Percentiles rank a stretch among this genome's conserved stretches.
These are phyloP conservation scores for Chelon labrosus DNA, from an alignment of 2,797 vertebrate genomes.

Conservation along the genomic window DNA sequence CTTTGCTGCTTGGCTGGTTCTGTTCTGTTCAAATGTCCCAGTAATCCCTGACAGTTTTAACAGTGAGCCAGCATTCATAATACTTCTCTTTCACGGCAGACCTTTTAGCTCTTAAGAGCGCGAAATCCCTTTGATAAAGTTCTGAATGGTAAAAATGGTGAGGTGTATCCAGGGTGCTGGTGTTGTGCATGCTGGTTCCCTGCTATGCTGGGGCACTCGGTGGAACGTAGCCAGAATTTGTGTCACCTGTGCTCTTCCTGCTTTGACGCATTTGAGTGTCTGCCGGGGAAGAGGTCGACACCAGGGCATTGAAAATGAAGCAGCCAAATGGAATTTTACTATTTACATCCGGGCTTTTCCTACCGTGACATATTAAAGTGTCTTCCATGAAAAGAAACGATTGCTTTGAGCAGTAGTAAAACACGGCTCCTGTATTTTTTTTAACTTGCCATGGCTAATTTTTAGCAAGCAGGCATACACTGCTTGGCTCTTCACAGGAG, in stretches of 20 bases:
- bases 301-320: constrained; percentile 3
- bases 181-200: neutral
- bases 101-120: neutral
- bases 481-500: neutral
- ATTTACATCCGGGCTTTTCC: constrained; percentile 3
- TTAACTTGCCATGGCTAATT: neutral
- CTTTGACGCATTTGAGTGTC: constrained; percentile 4
- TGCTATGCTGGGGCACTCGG: constrained; percentile 7
- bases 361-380: neutral
- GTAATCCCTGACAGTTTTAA: neutral
- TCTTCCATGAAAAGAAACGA: neutral
- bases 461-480: neutral
- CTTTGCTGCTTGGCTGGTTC: neutral
- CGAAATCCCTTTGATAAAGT: neutral
- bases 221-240: constrained; percentile 13
- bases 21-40: neutral
- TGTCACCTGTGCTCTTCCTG: constrained; percentile 11
- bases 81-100: too few relatives aligned
- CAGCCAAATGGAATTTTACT: neutral
- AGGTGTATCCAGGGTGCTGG: neutral
- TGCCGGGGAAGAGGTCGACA: neutral
- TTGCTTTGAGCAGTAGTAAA: neutral
- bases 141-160: neutral
- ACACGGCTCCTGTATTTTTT: neutral
- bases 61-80: neutral